Conservation (phyloP, 1,140 invertebrate species). For the Oncopodura yosiiana region DNA sequence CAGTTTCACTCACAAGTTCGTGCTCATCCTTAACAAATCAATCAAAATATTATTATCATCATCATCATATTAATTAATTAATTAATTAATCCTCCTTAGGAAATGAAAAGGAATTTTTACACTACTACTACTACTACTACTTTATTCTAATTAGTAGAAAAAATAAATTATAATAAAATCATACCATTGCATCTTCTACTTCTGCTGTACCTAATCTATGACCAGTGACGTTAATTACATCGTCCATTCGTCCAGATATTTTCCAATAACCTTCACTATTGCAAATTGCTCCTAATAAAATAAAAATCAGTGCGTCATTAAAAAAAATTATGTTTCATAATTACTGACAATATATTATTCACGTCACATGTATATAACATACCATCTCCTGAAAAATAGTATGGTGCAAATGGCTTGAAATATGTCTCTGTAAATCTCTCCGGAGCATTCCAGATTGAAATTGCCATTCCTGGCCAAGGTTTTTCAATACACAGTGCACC, state of each 20-base stretch:
- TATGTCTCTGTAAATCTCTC: constrained; percentile 52
- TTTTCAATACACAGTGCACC: constrained; percentile 46
- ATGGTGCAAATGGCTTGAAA: constrained; percentile 52
- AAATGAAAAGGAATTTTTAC: too few species aligned
- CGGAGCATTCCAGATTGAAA: constrained; percentile 50
- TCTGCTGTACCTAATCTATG: constrained; percentile 59
- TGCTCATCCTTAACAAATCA: constrained; percentile 20
- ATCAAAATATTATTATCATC: background rate
- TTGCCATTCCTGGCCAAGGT: constrained; percentile 56
- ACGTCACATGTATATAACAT: constrained; percentile 43
- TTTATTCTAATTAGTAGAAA: background rate
- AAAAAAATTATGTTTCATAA: background rate
- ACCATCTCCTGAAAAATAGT: constrained; percentile 56
- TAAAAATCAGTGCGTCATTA: background rate
- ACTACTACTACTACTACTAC: too few species aligned
- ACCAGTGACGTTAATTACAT: constrained; percentile 57
- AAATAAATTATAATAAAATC: background rate
- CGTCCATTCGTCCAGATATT: constrained; percentile 57
- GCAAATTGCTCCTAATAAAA: constrained; percentile 20
- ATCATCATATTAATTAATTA: background rate
- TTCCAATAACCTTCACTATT: constrained; percentile 52
- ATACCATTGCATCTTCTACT: constrained; percentile 37
- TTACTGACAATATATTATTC: too few species aligned
- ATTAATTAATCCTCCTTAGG: too few species aligned
- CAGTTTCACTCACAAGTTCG: constrained; percentile 48